Conservation (phyloP, 2,797 vertebrate species). For the Rhinatrema bivittatum region DNA sequence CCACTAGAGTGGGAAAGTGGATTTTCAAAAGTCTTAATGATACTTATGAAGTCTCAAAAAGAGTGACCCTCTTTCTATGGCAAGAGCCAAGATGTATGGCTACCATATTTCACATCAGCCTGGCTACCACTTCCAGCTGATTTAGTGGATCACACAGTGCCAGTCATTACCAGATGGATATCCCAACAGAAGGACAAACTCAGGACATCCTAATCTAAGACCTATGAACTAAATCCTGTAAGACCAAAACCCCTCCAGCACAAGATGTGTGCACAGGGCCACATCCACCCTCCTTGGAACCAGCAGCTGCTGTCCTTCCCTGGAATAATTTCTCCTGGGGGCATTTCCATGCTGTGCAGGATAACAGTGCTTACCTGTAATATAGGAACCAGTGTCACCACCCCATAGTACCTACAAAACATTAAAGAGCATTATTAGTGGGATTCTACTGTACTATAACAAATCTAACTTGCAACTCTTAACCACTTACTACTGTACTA, state of each 20-base stretch:
- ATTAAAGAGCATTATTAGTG: neutral
- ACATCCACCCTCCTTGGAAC: neutral
- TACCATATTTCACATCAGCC: too few relatives aligned
- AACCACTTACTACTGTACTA: too few relatives aligned
- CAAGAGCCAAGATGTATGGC: too few relatives aligned
- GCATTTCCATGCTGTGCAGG: neutral
- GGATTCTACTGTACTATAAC: neutral
- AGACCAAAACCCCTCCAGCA: neutral
- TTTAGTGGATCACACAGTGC: too few relatives aligned
- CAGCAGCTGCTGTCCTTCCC: neutral
- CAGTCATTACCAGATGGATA: too few relatives aligned
- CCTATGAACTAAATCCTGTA: neutral
- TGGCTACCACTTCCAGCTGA: too few relatives aligned
- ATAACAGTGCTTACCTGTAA: conserved; percentile 74
- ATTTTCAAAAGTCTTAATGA: too few relatives aligned
- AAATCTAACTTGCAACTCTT: neutral
- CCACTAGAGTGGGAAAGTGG: too few relatives aligned
- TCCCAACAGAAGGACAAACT: neutral
- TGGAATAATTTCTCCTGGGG: neutral
- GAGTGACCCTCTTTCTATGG: too few relatives aligned
- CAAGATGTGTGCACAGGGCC: neutral
- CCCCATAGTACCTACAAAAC: conserved; percentile 81
- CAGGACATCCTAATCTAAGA: neutral
- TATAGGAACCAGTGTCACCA: conserved; percentile 89
- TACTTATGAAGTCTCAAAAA: too few relatives aligned